Conservation (phyloP, 2,888 invertebrate species). For the Pyrocoelia pectoralis region DNA sequence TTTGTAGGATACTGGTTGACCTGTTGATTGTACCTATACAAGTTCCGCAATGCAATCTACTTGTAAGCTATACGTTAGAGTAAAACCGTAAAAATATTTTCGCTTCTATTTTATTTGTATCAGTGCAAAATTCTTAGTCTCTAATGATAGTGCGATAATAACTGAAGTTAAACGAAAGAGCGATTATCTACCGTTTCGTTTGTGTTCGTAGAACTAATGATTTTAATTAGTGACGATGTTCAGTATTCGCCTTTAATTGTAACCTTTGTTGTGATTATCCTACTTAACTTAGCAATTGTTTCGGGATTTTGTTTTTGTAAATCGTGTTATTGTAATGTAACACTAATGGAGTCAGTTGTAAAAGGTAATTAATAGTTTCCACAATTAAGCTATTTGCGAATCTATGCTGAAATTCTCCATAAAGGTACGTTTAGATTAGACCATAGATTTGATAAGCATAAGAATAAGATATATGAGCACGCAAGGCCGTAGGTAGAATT, state of each 20-base stretch:
- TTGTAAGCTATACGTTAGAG: slow-evolving; percentile 18
- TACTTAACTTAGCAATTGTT: background rate
- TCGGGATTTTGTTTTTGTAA: no score
- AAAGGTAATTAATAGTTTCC: no score
- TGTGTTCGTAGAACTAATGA: slow-evolving; percentile 7
- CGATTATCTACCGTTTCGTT: slow-evolving; percentile 6
- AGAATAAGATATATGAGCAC: no score
- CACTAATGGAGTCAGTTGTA: no score
- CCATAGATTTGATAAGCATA: no score
- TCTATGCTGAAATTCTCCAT: no score
- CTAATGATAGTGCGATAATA: slow-evolving; percentile 1
- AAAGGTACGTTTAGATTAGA: no score
- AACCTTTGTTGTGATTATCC: background rate
- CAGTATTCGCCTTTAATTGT: slow-evolving; percentile 8
- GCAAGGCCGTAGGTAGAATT: no score
- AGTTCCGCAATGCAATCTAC: slow-evolving; percentile 43
- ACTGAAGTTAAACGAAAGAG: background rate
- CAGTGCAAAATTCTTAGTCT: background rate
- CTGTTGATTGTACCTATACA: slow-evolving; percentile 43
- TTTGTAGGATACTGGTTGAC: slow-evolving; percentile 40
- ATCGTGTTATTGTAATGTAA: no score
- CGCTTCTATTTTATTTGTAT: background rate
- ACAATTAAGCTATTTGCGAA: no score
- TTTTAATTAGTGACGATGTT: slow-evolving; percentile 9
- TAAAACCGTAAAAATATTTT: slow-evolving; percentile 16